These are phyloP conservation scores for Salminus brasiliensis DNA, from an alignment of 2,113 vertebrate species.

Conservation along the genomic window DNA sequence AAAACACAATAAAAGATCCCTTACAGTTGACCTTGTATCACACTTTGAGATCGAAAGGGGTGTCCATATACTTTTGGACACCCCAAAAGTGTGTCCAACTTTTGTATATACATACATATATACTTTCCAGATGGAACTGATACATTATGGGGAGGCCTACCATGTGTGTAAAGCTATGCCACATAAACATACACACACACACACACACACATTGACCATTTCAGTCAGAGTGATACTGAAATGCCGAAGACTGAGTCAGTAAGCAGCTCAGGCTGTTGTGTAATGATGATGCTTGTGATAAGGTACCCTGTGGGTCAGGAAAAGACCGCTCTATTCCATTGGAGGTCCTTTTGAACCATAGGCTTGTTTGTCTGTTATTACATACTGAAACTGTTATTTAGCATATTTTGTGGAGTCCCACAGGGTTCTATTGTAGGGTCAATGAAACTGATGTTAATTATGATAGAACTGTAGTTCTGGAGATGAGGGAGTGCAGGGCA, in stretches of 20 bases:
- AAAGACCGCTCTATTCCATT: background rate
- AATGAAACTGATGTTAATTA: no score
- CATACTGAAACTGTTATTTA: no score
- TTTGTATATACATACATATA: background rate
- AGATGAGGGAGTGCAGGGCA: no score
- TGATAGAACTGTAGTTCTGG: no score
- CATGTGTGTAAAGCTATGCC: background rate
- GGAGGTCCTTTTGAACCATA: no score
- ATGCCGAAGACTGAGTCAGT: background rate
- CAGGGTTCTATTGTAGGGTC: no score
- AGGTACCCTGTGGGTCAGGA: no score
- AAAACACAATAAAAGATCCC: no score
- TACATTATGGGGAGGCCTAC: background rate
- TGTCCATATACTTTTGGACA: background rate
- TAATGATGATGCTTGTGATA: background rate
- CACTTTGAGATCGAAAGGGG: no score
- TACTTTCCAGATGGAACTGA: background rate
- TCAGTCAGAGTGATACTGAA: background rate
- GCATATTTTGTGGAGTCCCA: no score
- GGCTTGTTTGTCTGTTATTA: no score
- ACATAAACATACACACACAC: background rate
- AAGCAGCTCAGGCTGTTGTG: background rate
- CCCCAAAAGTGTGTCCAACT: background rate
- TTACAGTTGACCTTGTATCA: no score
- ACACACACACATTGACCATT: background rate